Base-by-base conservation (phyloP, 2,113 vertebrate genomes). In the Neolamprologus devosi region DNA sequence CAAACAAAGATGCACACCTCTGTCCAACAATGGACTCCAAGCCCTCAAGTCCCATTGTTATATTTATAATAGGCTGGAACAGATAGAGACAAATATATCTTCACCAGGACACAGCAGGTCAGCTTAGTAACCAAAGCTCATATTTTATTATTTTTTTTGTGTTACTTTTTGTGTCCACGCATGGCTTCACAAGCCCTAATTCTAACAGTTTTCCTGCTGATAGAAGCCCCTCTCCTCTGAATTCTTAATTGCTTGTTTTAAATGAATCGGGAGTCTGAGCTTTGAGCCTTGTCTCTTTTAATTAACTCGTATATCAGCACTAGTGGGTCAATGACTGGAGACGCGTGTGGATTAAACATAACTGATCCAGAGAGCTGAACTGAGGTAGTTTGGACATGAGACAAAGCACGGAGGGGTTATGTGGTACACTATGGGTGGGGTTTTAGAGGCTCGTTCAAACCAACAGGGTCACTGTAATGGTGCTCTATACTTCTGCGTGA, bases 231-330 rank as follows among this genome's bases (percentile, higher is more conserved):
- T 83, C 54, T 88, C 51, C 55, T 78, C 63, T 65, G 78, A 82
- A 58, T 51, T n/a, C 53, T 83, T 81, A 73, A 85, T 63, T 80
- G 60, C 63, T 86, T n/a, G 75, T 58, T 92, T 88, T 83, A 90
- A 91, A 88, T 58, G 63, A 89, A 78, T 87, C 28, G 37, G 16
- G 35, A 68, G 60, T 79, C 57, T 85, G 57, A 90, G 79, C 88
- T 83, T 81, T 85, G 49, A 86, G 75, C 23, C 55, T 16, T 8
- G 83, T 83, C 47, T 79, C 83, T 90, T 93, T 93, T 91, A 89
- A 94, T 95, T 91, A 94, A 91, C 84, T 92, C 28, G 78, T 83
- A 26, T 79, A 88, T 93, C 86, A 89, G 84, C 42, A 26, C 19
- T 33, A 88, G 78, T 86, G 84, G 87, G 90, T 94, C 90, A 92